Percentiles rank a stretch among this genome's conserved stretches.
Conservation (phyloP, 1,140 invertebrate genomes). For the Pogonus chalceus region DNA sequence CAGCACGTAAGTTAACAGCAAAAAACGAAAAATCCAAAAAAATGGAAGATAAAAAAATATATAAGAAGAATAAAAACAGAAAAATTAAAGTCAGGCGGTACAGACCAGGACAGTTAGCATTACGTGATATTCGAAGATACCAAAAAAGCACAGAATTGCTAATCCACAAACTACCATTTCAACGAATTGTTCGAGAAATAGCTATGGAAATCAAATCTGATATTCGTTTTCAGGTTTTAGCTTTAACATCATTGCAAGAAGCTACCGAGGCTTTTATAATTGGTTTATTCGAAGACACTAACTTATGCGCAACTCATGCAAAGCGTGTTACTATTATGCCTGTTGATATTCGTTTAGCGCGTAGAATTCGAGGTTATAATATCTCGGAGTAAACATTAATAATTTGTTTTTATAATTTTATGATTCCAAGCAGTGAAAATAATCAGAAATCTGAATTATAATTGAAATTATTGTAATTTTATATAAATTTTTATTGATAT, state of each 20-base stretch:
- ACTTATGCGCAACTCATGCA: conserved; percentile 79
- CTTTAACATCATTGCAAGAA: conserved; percentile 52
- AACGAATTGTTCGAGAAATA: conserved; percentile 54
- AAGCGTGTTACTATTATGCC: conserved; percentile 90
- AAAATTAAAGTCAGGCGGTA: conserved; percentile 45
- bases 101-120: conserved; percentile 51
- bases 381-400: too few relatives aligned
- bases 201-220: conserved; percentile 55
- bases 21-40: conserved; percentile 62
- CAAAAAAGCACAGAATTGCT: conserved; percentile 55
- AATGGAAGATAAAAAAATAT: conserved; percentile 54
- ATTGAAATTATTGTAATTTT: too few relatives aligned
- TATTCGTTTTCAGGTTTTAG: conserved; percentile 45
- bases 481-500: too few relatives aligned
- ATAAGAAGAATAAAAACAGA: conserved; percentile 43
- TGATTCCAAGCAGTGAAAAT: too few relatives aligned
- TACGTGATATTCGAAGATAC: conserved; percentile 54
- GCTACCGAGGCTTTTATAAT: conserved; percentile 79
- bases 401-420: too few relatives aligned
- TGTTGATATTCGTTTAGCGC: conserved; percentile 78
- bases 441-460: too few relatives aligned
- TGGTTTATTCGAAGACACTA: conserved; percentile 73
- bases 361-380: conserved; percentile 64
- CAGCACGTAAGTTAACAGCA: conserved; percentile 64
- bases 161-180: conserved; percentile 55